These are phyloP conservation scores for Oryzias melastigma DNA, from an alignment of 2,113 vertebrate genomes.

Conservation along the genomic window DNA sequence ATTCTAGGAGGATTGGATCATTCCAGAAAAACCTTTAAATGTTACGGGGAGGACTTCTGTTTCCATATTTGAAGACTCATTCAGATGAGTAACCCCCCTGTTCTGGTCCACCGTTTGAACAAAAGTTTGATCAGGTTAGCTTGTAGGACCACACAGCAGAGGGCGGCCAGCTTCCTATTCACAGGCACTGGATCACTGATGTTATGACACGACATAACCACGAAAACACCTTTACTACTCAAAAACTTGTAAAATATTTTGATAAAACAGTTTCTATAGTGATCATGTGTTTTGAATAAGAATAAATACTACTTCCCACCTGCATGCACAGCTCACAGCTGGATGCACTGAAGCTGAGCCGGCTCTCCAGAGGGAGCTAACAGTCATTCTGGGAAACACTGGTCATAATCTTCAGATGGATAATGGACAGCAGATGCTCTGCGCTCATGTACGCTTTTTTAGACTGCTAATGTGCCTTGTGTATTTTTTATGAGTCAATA, in stretches of 20 bases:
- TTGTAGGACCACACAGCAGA: no score
- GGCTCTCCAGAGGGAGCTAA: slow-evolving; percentile 5
- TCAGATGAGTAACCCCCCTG: no score
- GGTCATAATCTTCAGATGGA: neutral
- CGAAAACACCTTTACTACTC: neutral
- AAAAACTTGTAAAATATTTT: neutral
- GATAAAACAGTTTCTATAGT: neutral
- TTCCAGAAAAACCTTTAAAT: no score
- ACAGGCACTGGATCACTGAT: neutral
- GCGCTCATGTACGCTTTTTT: no score
- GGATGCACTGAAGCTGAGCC: neutral
- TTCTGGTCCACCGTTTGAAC: no score
- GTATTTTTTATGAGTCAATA: no score
- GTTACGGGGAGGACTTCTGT: no score
- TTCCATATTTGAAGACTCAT: no score
- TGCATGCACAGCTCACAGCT: neutral
- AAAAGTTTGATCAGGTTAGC: no score
- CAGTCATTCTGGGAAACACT: slow-evolving; percentile 2
- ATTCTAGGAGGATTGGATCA: no score
- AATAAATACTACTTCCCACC: neutral
- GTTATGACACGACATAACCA: neutral
- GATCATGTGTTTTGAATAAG: slow-evolving; percentile 5
- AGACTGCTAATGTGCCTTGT: no score
- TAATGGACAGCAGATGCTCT: neutral
- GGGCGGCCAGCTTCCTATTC: neutral